Evolutionary conservation across 1,140 invertebrate species (phyloP), one percentile per base, ranked within the genome.

Genomic region (Anagrus nilaparvatae): DNA sequence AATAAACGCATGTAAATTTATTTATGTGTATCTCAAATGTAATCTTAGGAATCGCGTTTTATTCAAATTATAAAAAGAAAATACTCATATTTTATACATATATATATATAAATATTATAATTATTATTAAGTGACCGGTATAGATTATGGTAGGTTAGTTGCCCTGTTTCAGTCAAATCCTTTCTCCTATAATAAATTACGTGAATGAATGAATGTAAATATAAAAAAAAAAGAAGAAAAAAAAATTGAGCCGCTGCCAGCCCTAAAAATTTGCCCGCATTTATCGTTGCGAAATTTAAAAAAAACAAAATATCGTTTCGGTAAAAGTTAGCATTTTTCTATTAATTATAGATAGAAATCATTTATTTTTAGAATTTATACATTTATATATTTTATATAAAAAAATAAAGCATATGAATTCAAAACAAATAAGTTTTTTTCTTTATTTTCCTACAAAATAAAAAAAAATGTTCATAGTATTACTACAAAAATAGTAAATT

Each of bases 321-420:
- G 63, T 69, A 63, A 67, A 64, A 63, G 67, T 60, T 69, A 67
- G 64, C 65, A 69, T 61, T 62, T 59, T 56, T 60, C 61, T 61
- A 66, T 60, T 63, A 66, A 61, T n/a, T 61, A 63, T 67, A 69
- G 62, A 65, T 67, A 66, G 64, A 67, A 66, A 67, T 64, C 65
- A 67, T 65, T 59, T 67, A 67, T 66, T 67, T 66, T 66, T 69
- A 67, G 63, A 61, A 63, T 67, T 69, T 67, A 67, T 67, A 69
- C 65, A 67, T 69, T 69, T 69, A 67, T 69, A 69, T 61, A 67
- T 67, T 67, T 63, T 67, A 67, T 67, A 67, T 67, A 67, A 65
- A 67, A 69, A 47, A 69, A 69, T 67, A 69, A 69, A 69, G 64
- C 66, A 67, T 67, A 64, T 67, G 66, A 67, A 67, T 67, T 69